Evolutionary conservation across 2,113 vertebrate species (phyloP).

Genomic region (Aviceda subcristata): DNA sequence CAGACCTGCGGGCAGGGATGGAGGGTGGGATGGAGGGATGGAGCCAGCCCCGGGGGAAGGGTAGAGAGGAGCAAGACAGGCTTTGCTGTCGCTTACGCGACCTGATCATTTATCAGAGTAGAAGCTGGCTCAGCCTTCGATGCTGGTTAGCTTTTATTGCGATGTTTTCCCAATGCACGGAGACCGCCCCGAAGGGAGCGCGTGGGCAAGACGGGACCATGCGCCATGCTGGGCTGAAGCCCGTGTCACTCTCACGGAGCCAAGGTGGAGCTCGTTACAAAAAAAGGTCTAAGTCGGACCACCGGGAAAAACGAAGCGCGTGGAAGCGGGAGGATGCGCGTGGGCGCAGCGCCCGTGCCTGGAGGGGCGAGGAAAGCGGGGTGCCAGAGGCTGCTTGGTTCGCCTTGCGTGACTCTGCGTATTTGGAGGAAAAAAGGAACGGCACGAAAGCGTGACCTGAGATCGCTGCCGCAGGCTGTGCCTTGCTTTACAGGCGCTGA

Average conservation of each 20-base stretch:
- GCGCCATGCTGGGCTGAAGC: not conserved
- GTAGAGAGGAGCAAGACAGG: not conserved
- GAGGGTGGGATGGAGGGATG: not conserved
- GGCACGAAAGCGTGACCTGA: fast-evolving
- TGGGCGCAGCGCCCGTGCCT: not conserved
- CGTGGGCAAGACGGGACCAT: not conserved
- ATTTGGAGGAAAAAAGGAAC: not conserved
- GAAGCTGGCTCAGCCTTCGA: not conserved
- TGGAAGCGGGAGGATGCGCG: not conserved
- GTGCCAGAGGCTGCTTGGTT: not conserved
- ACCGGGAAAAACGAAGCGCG: not conserved
- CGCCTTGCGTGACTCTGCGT: fast-evolving
- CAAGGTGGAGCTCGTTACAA: not conserved
- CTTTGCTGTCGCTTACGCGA: not conserved
- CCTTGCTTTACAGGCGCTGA: not conserved
- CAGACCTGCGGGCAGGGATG: not conserved
- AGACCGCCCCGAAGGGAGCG: not conserved
- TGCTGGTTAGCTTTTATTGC: not conserved
- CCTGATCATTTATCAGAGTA: not conserved
- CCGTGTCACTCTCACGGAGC: not conserved
- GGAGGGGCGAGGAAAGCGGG: not conserved
- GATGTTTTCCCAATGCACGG: not conserved
- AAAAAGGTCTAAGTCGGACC: not conserved
- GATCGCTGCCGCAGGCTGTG: fast-evolving
- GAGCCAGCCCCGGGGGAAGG: not conserved